A percentile compares a stretch with the other conserved stretches of the same genome.
These are phyloP conservation scores for Trinectes maculatus DNA, from an alignment of 2,113 vertebrate species.

Conservation along the genomic window DNA sequence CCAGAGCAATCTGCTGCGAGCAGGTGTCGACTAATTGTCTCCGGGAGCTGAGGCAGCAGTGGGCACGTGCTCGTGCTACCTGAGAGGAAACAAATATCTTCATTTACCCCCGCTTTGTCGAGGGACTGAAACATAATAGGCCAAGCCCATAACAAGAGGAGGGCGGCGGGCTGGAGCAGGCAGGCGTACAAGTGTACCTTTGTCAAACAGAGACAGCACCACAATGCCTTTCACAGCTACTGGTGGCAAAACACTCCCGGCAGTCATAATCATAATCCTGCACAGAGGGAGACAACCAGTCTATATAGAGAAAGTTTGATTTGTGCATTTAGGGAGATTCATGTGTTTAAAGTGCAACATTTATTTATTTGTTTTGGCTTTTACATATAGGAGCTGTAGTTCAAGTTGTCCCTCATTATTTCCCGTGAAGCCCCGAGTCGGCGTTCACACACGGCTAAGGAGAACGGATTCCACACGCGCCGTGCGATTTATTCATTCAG, in stretches of 20 bases:
- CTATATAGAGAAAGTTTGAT: too few species aligned
- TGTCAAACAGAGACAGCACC: slow-evolving; percentile 61
- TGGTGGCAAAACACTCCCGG: slow-evolving; percentile 35
- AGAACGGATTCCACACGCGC: slow-evolving; percentile 47
- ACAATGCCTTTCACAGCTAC: slow-evolving; percentile 48
- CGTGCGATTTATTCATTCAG: slow-evolving; percentile 75
- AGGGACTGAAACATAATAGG: slow-evolving; percentile 68
- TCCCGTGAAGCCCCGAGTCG: slow-evolving; percentile 16
- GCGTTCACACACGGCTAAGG: slow-evolving; percentile 53
- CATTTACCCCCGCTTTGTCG: slow-evolving; percentile 76
- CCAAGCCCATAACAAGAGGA: slow-evolving; percentile 35
- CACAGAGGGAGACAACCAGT: too few species aligned
- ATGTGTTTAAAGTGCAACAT: slow-evolving; percentile 31
- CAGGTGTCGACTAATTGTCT: slow-evolving; percentile 96
- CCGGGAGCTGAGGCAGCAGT: slow-evolving; percentile 80
- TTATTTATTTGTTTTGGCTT: too few species aligned
- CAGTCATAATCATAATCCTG: slow-evolving; percentile 30
- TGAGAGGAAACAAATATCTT: slow-evolving; percentile 86
- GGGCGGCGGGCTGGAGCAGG: slow-evolving; percentile 32
- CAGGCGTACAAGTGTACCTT: slow-evolving; percentile 66
- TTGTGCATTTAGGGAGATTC: background rate
- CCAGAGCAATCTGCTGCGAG: slow-evolving; percentile 92
- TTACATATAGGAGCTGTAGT: too few species aligned
- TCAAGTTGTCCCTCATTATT: slow-evolving; percentile 45
- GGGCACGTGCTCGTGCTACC: slow-evolving; percentile 80